Conservation (phyloP, 2,888 invertebrate species). For the Sminthurides aquaticus region DNA sequence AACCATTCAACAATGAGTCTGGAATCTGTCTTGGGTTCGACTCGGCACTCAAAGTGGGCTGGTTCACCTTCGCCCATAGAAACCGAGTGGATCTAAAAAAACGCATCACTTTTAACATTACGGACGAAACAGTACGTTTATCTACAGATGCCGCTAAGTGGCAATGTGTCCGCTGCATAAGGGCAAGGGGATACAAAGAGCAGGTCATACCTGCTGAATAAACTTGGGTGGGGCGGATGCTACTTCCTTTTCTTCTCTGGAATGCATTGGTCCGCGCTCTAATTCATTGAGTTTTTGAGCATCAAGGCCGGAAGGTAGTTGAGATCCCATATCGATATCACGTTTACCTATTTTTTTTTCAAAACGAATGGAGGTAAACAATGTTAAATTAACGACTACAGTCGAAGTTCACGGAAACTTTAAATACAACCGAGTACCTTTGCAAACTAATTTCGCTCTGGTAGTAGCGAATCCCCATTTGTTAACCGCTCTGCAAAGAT, state of each 20-base stretch:
- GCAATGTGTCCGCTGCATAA: too few relatives aligned
- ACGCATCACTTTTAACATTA: slow-evolving; percentile 3
- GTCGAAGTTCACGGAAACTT: too few relatives aligned
- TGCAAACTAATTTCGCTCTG: slow-evolving; percentile 77
- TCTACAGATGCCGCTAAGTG: too few relatives aligned
- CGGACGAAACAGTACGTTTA: neutral
- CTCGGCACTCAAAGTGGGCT: slow-evolving; percentile 87
- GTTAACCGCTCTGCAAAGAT: slow-evolving; percentile 85
- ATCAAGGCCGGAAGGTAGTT: slow-evolving; percentile 85
- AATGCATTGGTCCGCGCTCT: slow-evolving; percentile 71
- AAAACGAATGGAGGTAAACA: neutral
- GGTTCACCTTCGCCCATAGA: slow-evolving; percentile 86
- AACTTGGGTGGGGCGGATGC: slow-evolving; percentile 74
- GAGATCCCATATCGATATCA: slow-evolving; percentile 77
- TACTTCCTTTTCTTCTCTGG: slow-evolving; percentile 54
- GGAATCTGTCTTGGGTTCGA: slow-evolving; percentile 77
- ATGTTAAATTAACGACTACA: neutral
- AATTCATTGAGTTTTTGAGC: slow-evolving; percentile 84
- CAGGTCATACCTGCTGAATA: slow-evolving; percentile 61
- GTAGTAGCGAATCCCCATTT: slow-evolving; percentile 90
- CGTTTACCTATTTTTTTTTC: slow-evolving; percentile 49
- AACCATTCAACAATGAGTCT: slow-evolving; percentile 60
- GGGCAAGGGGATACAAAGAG: too few relatives aligned
- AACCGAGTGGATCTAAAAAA: slow-evolving; percentile 63
- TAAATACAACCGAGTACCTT: too few relatives aligned